phyloP scores from a whole-genome alignment of 2,888 invertebrate species.

The Melinaea menophilus region DNA sequence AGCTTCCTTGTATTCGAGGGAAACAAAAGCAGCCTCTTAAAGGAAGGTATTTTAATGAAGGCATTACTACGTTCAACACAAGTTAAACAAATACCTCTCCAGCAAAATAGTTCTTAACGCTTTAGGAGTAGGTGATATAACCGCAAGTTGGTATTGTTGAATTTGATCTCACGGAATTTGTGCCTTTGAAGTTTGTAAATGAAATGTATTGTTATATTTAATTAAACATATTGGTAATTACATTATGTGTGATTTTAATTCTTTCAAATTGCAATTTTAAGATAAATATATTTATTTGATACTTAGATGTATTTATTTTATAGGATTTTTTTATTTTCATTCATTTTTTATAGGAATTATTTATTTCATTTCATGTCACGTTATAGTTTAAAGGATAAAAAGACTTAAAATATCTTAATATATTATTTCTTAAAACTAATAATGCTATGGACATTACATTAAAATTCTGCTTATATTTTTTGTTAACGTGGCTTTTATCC shows the following conservation, averaged over 20 bases:
- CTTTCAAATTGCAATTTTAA: not conserved
- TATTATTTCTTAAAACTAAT: no score
- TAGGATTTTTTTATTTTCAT: no score
- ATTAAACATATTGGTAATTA: slow-evolving; percentile 3
- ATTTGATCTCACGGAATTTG: slow-evolving; percentile 16
- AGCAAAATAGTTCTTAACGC: slow-evolving; percentile 14
- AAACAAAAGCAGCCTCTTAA: slow-evolving; percentile 24
- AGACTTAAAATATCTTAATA: no score
- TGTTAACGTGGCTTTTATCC: no score
- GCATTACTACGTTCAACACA: slow-evolving; percentile 11
- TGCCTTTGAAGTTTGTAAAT: slow-evolving; percentile 23
- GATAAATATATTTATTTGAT: no score
- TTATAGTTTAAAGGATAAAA: no score
- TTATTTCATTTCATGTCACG: no score
- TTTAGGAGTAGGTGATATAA: slow-evolving; percentile 1
- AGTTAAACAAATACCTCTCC: slow-evolving; percentile 1
- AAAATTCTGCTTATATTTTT: no score
- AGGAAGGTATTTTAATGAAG: slow-evolving; percentile 30
- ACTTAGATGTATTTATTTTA: no score
- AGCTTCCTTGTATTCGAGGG: slow-evolving; percentile 19
- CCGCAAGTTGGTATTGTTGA: slow-evolving; percentile 4
- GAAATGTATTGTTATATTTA: slow-evolving; percentile 13
- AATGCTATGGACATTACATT: no score
- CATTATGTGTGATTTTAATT: not conserved
- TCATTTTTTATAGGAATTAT: no score